These are phyloP conservation scores for Oreotragus oreotragus DNA, from an alignment of 2,113 vertebrate species.

Conservation along the genomic window DNA sequence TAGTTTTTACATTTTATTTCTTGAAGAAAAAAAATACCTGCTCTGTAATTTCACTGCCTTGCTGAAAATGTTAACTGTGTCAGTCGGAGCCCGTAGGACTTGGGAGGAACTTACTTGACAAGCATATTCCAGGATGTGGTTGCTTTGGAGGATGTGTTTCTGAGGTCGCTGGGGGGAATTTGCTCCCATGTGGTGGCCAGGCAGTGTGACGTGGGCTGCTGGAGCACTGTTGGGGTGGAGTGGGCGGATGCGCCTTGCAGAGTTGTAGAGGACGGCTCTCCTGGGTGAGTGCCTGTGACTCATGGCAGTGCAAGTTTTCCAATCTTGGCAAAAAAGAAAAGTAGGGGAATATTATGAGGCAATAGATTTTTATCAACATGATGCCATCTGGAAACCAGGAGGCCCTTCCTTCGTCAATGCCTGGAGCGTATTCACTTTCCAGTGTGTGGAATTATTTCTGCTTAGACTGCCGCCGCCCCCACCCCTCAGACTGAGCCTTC, in stretches of 20 bases:
- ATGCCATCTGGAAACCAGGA: conserved; percentile 11
- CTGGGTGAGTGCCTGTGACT: neutral
- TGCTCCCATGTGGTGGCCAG: neutral
- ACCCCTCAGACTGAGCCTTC: neutral
- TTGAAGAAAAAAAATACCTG: conserved; percentile 23
- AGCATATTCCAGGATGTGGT: neutral
- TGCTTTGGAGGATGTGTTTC: neutral
- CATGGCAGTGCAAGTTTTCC: conserved; percentile 8
- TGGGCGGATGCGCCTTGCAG: rapidly evolving
- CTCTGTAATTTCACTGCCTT: neutral
- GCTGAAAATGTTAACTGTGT: neutral
- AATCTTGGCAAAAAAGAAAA: conserved; percentile 3
- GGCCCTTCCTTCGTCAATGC: neutral
- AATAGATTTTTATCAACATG: neutral
- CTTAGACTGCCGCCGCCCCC: neutral
- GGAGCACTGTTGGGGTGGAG: neutral
- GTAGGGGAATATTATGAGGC: neutral
- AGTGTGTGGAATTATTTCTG: neutral
- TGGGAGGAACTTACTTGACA: neutral
- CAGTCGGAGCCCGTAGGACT: neutral
- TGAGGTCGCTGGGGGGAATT: neutral
- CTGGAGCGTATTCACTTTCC: neutral
- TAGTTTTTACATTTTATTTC: neutral
- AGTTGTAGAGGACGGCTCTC: neutral
- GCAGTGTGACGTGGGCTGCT: neutral